Percentiles rank a stretch among this genome's conserved stretches.
Conservation (phyloP, 2,113 vertebrate genomes). For the Rhinoderma darwinii region DNA sequence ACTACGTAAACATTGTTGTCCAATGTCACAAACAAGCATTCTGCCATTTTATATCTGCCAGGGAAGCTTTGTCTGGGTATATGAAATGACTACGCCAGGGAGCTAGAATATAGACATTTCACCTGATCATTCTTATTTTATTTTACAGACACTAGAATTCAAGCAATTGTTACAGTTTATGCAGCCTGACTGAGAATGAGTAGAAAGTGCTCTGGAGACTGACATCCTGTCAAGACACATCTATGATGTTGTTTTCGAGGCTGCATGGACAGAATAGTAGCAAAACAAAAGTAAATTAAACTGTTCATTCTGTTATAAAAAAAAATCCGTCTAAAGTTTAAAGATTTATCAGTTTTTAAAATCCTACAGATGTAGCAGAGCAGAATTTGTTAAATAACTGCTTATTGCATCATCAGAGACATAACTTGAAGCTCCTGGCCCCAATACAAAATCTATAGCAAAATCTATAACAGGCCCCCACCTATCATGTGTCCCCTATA, state of each 20-base stretch:
- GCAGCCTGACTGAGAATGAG: background rate
- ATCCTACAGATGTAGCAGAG: too few species aligned
- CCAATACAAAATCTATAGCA: too few species aligned
- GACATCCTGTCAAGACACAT: slow-evolving; percentile 10
- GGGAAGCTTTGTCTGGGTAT: too few species aligned
- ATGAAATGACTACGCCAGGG: too few species aligned
- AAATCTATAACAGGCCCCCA: too few species aligned
- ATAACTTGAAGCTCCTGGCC: too few species aligned
- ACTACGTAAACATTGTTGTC: too few species aligned
- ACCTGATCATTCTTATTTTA: background rate
- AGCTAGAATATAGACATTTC: background rate
- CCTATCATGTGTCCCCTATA: too few species aligned
- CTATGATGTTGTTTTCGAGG: background rate
- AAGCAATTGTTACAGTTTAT: background rate
- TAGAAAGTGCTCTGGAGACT: slow-evolving; percentile 18
- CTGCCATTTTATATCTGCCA: too few species aligned
- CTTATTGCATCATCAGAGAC: too few species aligned
- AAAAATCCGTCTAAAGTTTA: background rate
- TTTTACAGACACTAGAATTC: background rate
- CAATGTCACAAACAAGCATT: too few species aligned
- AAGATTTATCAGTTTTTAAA: background rate
- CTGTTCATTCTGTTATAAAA: background rate
- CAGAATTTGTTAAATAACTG: too few species aligned
- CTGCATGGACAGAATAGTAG: background rate
- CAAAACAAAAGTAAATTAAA: background rate